Percentiles rank a stretch among this genome's conserved stretches.
These are phyloP conservation scores for Pseudorhombus dupliciocellatus DNA, from an alignment of 2,113 vertebrate genomes.

Conservation along the genomic window DNA sequence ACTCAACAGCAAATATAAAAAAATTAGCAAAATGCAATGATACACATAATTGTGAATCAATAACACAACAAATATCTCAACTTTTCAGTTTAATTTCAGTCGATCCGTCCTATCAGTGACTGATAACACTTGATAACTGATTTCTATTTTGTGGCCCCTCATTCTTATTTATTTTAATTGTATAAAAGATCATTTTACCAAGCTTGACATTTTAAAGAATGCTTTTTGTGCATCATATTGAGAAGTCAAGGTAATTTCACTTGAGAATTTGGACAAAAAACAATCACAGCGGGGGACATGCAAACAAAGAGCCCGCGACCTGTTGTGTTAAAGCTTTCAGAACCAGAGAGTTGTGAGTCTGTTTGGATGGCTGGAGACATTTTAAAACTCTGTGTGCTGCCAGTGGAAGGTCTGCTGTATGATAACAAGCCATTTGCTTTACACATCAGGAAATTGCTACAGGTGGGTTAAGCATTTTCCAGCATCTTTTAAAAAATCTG, in stretches of 20 bases:
- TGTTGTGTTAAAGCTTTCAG: background rate
- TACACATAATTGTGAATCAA: background rate
- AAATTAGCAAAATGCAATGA: background rate
- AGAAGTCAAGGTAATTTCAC: background rate
- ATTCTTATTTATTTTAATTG: background rate
- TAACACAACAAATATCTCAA: too few species aligned
- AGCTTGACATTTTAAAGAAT: slow-evolving; percentile 11
- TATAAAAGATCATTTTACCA: background rate
- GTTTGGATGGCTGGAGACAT: background rate
- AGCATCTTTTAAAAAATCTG: too few species aligned
- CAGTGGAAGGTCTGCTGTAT: too few species aligned
- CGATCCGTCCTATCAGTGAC: too few species aligned
- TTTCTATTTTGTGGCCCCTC: too few species aligned
- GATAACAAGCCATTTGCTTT: background rate
- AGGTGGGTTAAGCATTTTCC: too few species aligned
- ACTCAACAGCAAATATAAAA: background rate
- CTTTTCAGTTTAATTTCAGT: too few species aligned
- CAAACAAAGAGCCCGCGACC: background rate
- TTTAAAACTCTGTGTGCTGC: background rate
- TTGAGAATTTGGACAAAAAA: background rate
- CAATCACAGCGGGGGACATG: background rate
- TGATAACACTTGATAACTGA: too few species aligned
- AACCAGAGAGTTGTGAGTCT: background rate
- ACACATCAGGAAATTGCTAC: background rate
- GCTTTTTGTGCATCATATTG: background rate